phyloP scores from a whole-genome alignment of 2,113 vertebrate genomes.

The Etheostoma spectabile region DNA sequence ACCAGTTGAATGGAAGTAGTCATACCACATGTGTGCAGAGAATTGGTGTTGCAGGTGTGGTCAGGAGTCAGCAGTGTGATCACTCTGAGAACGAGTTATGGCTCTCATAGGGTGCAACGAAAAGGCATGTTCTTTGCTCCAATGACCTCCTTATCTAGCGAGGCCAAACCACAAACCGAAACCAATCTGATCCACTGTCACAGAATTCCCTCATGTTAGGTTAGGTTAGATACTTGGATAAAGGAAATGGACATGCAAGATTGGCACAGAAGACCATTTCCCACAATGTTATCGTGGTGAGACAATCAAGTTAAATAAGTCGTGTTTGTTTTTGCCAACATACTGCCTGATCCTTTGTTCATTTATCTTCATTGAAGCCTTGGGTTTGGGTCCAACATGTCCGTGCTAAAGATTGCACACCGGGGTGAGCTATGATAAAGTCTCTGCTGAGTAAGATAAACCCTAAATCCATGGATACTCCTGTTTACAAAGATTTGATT shows the following conservation, averaged over 20 bases:
- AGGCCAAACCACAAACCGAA: slow-evolving; percentile 39
- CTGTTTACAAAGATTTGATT: slow-evolving; percentile 35
- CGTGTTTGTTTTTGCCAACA: slow-evolving; percentile 5
- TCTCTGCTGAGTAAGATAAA: slow-evolving; percentile 25
- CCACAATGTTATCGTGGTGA: not conserved
- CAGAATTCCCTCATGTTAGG: slow-evolving; percentile 18
- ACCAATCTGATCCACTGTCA: slow-evolving; percentile 19
- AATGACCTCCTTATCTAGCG: slow-evolving; percentile 3
- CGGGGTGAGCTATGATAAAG: slow-evolving; percentile 8
- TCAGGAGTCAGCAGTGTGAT: slow-evolving; percentile 13
- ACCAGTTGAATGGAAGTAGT: slow-evolving; percentile 40
- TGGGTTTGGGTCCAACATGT: slow-evolving; percentile 16
- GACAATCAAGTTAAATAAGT: not conserved
- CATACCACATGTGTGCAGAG: slow-evolving; percentile 33
- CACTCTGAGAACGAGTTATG: slow-evolving; percentile 10
- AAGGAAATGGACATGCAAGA: not conserved
- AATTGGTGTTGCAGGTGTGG: slow-evolving; percentile 39
- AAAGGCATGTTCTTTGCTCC: slow-evolving; percentile 15
- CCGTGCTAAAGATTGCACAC: slow-evolving; percentile 7
- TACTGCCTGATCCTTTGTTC: not conserved
- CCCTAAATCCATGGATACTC: slow-evolving; percentile 7
- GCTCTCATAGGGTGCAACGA: slow-evolving; percentile 29
- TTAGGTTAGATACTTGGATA: not conserved
- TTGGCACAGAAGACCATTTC: slow-evolving; percentile 9
- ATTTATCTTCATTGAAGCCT: slow-evolving; percentile 32